A percentile compares a stretch with the other conserved stretches of the same genome.
Conservation (phyloP, 2,888 invertebrate genomes). For the Cylindroiulus punctatus region DNA sequence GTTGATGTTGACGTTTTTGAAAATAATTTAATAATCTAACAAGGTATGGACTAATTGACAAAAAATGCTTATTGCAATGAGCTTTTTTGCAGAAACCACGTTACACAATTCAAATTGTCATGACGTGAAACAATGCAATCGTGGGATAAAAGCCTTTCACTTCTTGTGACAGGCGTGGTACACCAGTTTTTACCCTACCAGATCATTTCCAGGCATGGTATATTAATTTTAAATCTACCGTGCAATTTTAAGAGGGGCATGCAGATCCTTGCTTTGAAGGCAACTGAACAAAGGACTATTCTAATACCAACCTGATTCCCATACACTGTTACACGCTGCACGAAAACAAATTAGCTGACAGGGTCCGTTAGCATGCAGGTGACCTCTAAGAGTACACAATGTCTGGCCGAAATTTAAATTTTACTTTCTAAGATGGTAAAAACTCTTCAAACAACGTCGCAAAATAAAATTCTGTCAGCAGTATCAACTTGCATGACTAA, state of each 20-base stretch:
- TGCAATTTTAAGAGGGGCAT: slow-evolving; percentile 40
- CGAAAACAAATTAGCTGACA: background rate
- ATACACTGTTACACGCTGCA: slow-evolving; percentile 28
- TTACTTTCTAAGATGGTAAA: too few relatives aligned
- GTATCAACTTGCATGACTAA: too few relatives aligned
- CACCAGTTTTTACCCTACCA: background rate
- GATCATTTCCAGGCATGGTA: slow-evolving; percentile 21
- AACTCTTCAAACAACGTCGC: too few relatives aligned
- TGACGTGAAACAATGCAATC: background rate
- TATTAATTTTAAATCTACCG: slow-evolving; percentile 33
- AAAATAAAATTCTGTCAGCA: too few relatives aligned
- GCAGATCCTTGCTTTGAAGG: slow-evolving; percentile 10
- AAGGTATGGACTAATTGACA: background rate
- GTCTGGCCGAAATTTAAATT: background rate
- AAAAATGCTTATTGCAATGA: slow-evolving; percentile 10
- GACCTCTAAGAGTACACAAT: background rate
- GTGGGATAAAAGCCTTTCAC: slow-evolving; percentile 26
- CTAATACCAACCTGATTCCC: slow-evolving; percentile 10
- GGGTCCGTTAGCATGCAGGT: background rate
- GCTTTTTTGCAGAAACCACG: background rate
- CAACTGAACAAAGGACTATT: background rate
- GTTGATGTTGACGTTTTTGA: slow-evolving; percentile 11
- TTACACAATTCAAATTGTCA: slow-evolving; percentile 2
- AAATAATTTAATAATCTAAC: slow-evolving; percentile 47
- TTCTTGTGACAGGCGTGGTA: slow-evolving; percentile 39